Base-by-base conservation (phyloP, 64 coral and sea anemone species). In the Montipora cactus region DNA sequence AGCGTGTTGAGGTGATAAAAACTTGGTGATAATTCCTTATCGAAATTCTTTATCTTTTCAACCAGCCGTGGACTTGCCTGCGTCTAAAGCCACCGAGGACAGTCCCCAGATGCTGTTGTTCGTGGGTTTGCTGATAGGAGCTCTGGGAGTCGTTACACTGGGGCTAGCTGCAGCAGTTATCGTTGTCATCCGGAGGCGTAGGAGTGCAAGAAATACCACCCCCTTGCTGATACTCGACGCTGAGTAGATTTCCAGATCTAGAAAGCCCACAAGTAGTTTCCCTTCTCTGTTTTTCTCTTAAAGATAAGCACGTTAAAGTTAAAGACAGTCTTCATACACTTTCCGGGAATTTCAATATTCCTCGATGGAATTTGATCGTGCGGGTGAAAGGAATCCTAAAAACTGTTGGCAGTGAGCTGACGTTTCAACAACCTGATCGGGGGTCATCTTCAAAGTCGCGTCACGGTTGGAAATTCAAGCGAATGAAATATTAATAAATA, bases 121-220 rank as follows among this genome's bases (percentile, higher is more conserved):
- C 28, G 14, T 68, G 23, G 81, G 80, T 62, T 21, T 84, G 59
- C 12, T 68, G 5, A 61, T 68, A 15, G 81, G 62, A 7, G 0
- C 64, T 2, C 62, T 84, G 5, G 81, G 59, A 4, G 16, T 19
- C 18, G 8, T 68, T 2, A n/a, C 62, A 48, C 18, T 84, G 13
- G 81, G 59, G 59, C 81, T 84, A 2, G 10, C 68, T 47, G 61
- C 58, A 18, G 61, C 81, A 49, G 23, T 84, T 12, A 68, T 84
- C 19, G 11, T 19, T 8, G 44, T 84, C 19, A 21, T 62, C 59
- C n/a, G 14, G 59, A 62, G 62, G 16, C 37, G 61, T 4, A 5
- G 62, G 9, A 25, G 8, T 5, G 3, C 25, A 48, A 15, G 3
- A 69, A 84, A 18, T 68, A 25, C 5, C 23, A 5, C 59, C 44